phyloP scores from a whole-genome alignment of 2,888 invertebrate genomes.

The Taphrorychus bicolor region DNA sequence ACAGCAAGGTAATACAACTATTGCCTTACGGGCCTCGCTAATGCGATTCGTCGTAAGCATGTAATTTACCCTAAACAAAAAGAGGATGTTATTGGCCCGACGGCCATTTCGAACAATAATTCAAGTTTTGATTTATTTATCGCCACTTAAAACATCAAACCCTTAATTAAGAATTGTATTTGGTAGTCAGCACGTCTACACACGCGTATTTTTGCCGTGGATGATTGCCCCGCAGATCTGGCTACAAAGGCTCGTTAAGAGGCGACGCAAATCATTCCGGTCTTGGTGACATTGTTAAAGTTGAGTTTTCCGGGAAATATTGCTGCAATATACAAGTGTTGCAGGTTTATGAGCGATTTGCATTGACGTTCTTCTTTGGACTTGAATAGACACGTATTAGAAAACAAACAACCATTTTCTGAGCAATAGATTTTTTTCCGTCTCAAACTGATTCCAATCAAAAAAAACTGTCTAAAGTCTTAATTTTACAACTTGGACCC shows the following conservation, averaged over 20 bases:
- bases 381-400: too few species aligned
- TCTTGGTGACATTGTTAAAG: not conserved
- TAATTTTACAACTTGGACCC: too few species aligned
- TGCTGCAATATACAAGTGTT: not conserved
- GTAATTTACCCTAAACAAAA: slow-evolving; percentile 9
- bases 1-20: not conserved
- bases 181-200: slow-evolving; percentile 16
- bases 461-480: too few species aligned
- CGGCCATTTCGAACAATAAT: slow-evolving; percentile 28
- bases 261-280: not conserved
- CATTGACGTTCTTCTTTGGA: too few species aligned
- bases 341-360: too few species aligned
- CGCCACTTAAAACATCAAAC: slow-evolving; percentile 34
- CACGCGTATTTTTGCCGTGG: not conserved
- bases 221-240: slow-evolving; percentile 4
- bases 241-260: slow-evolving; percentile 1
- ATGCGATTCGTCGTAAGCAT: not conserved
- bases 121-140: slow-evolving; percentile 37
- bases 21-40: not conserved
- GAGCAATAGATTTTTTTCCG: too few species aligned
- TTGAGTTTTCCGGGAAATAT: not conserved
- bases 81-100: slow-evolving; percentile 12
- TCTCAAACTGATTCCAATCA: too few species aligned
- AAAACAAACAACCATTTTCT: too few species aligned
- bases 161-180: slow-evolving; percentile 36